phyloP scores from a whole-genome alignment of 2,888 invertebrate species.

The Mayetiola destructor region DNA sequence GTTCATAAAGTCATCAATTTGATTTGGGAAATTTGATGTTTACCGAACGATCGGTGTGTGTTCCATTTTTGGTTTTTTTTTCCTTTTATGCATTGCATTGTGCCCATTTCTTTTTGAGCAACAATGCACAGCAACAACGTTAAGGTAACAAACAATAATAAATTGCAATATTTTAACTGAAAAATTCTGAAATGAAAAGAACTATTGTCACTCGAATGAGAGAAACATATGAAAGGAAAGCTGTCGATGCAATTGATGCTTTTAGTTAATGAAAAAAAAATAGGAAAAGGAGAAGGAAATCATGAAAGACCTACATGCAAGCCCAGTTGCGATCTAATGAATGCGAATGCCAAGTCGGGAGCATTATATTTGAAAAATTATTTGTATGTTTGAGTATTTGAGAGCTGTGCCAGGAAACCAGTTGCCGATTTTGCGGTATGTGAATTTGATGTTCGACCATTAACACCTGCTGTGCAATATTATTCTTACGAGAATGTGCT shows the following conservation, averaged over 20 bases:
- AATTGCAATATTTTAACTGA: too few relatives aligned
- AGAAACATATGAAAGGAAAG: too few relatives aligned
- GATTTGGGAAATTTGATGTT: neutral
- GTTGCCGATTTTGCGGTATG: conserved; percentile 9
- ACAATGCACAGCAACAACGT: too few relatives aligned
- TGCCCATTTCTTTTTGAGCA: too few relatives aligned
- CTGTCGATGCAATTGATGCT: too few relatives aligned
- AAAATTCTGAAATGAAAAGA: too few relatives aligned
- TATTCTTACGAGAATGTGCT: conserved; percentile 15
- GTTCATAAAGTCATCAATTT: conserved; percentile 2
- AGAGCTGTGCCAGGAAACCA: neutral
- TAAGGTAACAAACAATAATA: too few relatives aligned
- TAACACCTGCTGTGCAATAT: conserved; percentile 18
- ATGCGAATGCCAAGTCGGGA: neutral
- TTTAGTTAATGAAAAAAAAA: too few relatives aligned
- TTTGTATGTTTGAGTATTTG: neutral
- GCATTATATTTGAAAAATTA: neutral
- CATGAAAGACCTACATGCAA: conserved; percentile 1
- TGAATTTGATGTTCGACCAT: conserved; percentile 16
- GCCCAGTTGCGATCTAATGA: neutral
- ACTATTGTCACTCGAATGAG: too few relatives aligned
- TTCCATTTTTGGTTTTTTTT: too few relatives aligned
- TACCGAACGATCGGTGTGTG: too few relatives aligned
- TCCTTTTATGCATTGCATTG: too few relatives aligned
- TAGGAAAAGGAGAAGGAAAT: neutral